Conservation (phyloP, 2,797 vertebrate species). For the Ptychobarbus kaznakovi region DNA sequence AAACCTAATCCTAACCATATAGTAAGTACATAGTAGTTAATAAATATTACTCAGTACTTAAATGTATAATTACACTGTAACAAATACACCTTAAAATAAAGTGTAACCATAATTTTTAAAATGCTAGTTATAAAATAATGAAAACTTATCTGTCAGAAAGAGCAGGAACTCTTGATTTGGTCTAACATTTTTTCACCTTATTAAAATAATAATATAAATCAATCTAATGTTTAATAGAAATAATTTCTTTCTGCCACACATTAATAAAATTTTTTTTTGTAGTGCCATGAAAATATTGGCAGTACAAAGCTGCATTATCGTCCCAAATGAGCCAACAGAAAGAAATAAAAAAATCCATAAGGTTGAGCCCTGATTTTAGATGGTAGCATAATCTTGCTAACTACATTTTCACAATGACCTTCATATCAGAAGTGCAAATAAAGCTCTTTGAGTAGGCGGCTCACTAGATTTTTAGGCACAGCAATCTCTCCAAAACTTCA, state of each 20-base stretch:
- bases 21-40: too few species aligned
- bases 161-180: neutral
- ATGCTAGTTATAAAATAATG: neutral
- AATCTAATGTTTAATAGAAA: neutral
- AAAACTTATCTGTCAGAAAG: neutral
- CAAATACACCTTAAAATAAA: too few species aligned
- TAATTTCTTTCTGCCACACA: neutral
- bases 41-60: too few species aligned
- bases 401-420: conserved; percentile 10
- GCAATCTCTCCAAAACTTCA: neutral
- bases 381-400: neutral
- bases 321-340: neutral
- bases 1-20: too few species aligned
- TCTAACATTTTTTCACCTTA: neutral
- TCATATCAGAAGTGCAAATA: conserved; percentile 2
- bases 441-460: neutral
- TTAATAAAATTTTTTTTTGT: neutral
- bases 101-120: too few species aligned
- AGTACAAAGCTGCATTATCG: neutral
- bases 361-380: neutral
- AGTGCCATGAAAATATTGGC: neutral
- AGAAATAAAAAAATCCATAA: neutral
- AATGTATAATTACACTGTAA: too few species aligned
- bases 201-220: neutral
- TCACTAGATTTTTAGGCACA: neutral